A percentile compares a stretch with the other conserved stretches of the same genome.
phyloP scores from a whole-genome alignment of 37 sponge, comb jelly and placozoan genomes.

The Agelas oroides region DNA sequence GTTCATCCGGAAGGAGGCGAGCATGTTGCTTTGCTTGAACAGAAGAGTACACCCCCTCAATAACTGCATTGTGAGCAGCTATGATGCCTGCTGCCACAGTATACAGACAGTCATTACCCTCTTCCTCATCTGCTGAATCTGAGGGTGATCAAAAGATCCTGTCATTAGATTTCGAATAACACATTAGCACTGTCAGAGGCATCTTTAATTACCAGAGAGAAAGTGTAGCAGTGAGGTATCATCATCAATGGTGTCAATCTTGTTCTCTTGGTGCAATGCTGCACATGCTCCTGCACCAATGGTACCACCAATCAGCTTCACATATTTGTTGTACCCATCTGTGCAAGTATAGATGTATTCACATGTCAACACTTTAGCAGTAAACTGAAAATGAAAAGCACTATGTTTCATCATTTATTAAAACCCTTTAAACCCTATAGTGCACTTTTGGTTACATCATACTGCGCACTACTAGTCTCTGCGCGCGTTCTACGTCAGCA shows the following conservation, averaged over 20 bases:
- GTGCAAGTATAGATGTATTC: neutral
- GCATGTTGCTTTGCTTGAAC: neutral
- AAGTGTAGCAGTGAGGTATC: conserved; percentile 73
- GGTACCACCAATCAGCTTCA: conserved; percentile 84
- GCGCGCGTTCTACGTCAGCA: too few relatives aligned
- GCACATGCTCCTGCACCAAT: conserved; percentile 89
- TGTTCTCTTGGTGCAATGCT: conserved; percentile 64
- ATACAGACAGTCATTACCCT: conserved; percentile 84
- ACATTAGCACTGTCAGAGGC: too few relatives aligned
- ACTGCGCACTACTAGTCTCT: too few relatives aligned
- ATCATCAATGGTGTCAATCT: conserved; percentile 72
- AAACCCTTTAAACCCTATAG: too few relatives aligned
- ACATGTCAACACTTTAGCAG: too few relatives aligned
- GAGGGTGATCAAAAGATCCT: neutral
- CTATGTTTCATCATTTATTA: too few relatives aligned
- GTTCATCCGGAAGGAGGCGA: conserved; percentile 58
- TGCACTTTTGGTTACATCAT: too few relatives aligned
- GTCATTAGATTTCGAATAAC: too few relatives aligned
- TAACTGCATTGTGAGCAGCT: conserved; percentile 43
- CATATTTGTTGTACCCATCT: conserved; percentile 80
- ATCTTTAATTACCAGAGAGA: too few relatives aligned
- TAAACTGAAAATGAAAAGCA: too few relatives aligned
- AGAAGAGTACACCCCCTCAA: conserved; percentile 48
- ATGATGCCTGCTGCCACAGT: conserved; percentile 72
- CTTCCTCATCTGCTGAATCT: conserved; percentile 61